Evolutionary conservation across 2,797 vertebrate species (phyloP).

Genomic region (Brachyalestes nurse): DNA sequence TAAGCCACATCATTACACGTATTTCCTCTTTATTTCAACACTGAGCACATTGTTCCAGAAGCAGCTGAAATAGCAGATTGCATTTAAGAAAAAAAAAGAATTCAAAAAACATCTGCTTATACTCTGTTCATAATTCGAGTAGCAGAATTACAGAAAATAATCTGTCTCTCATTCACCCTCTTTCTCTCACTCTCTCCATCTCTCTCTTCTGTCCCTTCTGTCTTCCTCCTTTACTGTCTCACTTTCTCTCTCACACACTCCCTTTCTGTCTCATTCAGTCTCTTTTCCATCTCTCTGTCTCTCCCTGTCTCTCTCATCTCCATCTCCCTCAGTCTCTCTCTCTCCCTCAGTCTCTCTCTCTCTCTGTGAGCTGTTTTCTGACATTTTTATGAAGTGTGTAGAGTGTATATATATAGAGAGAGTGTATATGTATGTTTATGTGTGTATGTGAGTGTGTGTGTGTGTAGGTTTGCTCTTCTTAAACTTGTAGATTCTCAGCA

Average conservation of each 20-base stretch:
- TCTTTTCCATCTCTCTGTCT: neutral
- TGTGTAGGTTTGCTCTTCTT: neutral
- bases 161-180: neutral
- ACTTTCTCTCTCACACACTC: neutral
- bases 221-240: neutral
- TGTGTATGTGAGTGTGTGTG: slow-evolving; percentile 57
- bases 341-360: slow-evolving; percentile 8
- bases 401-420: too few relatives aligned
- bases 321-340: neutral
- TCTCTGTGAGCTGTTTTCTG: slow-evolving; percentile 60
- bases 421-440: too few relatives aligned
- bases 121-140: neutral
- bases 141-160: neutral
- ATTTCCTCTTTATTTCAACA: slow-evolving; percentile 5
- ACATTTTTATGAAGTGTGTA: slow-evolving; percentile 66
- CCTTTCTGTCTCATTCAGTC: too few relatives aligned
- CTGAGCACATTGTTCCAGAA: neutral
- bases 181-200: neutral
- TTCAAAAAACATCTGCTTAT: slow-evolving; percentile 10
- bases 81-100: too few relatives aligned
- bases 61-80: neutral
- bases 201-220: neutral
- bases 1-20: neutral
- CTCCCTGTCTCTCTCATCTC: neutral
- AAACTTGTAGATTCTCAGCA: slow-evolving; percentile 1